phyloP scores from a whole-genome alignment of 2,888 invertebrate genomes.

The Dynastes grantii region DNA sequence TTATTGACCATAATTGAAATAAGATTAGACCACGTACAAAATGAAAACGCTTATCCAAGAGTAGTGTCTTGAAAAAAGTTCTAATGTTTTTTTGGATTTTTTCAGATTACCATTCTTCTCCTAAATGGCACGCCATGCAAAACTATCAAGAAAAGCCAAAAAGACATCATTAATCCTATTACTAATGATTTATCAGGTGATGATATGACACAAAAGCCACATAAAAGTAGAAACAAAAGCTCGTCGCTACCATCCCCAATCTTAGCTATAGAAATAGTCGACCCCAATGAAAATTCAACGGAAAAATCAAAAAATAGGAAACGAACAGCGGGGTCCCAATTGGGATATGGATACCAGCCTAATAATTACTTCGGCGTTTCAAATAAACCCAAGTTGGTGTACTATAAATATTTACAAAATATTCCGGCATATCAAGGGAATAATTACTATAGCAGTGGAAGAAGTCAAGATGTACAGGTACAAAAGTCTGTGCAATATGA shows the following conservation, averaged over 20 bases:
- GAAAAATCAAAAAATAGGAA: slow-evolving; percentile 72
- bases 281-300: slow-evolving; percentile 64
- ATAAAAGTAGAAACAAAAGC: slow-evolving; percentile 20
- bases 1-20: too few relatives aligned
- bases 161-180: slow-evolving; percentile 5
- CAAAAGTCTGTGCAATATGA: slow-evolving; percentile 63
- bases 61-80: too few relatives aligned
- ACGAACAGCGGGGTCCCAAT: slow-evolving; percentile 81
- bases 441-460: slow-evolving; percentile 27
- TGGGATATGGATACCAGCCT: slow-evolving; percentile 79
- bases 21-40: too few relatives aligned
- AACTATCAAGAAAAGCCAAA: slow-evolving; percentile 32
- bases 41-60: too few relatives aligned
- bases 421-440: slow-evolving; percentile 69
- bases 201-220: background rate
- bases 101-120: slow-evolving; percentile 18
- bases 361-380: slow-evolving; percentile 72
- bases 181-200: slow-evolving; percentile 44
- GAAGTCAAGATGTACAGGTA: slow-evolving; percentile 55
- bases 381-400: slow-evolving; percentile 74
- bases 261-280: slow-evolving; percentile 77
- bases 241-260: slow-evolving; percentile 72
- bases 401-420: slow-evolving; percentile 82
- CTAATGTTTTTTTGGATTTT: background rate
- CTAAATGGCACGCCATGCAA: slow-evolving; percentile 4